Evolutionary conservation across 1,140 invertebrate species (phyloP), one percentile per base, ranked within the genome.

Genomic region (Scaptodrosophila lebanonensis): DNA sequence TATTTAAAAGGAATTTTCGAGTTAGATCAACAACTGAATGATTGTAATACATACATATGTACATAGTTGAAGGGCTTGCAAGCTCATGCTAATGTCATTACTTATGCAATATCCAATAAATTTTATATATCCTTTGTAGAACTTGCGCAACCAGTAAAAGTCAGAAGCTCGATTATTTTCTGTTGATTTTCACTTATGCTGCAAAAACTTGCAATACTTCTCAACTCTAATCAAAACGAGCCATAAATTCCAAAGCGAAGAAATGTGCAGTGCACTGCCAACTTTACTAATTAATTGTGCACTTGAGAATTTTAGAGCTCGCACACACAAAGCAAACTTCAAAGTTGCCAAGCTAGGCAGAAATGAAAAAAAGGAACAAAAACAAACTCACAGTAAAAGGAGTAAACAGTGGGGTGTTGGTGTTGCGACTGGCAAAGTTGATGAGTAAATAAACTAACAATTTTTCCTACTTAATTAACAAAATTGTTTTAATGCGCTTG

Each of bases 381-480:
- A 25, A 22, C 16, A 7, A 47, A 8, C 20, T 29, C n/a, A 45
- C 11, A 12, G 16, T 18, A 25, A 47, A 6, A 43, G 33, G 25
- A 17, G 13, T 32, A 11, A 6, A 43, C 51, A 3, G 9, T 22
- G 4, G 6, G 36, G 35, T 25, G 58, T 33, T 54, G 64, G 51
- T 51, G 58, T 50, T 57, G 52, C 51, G 38, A 49, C 75, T 82
- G 57, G 69, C 65, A 75, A 82, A 82, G 75, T 79, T 79, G 75
- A 79, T 65, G 66, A 62, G 75, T 75, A 79, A 79, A 79, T 79
- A 79, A 79, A 79, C 75, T 82, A 79, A 73, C 65, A 82, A 79
- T 79, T 79, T 79, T 83, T 83, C 76, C 66, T 83, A 83, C 75
- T 82, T 82, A 83, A 82, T 82, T 82, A 82, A 82, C 76, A 82